Conservation (phyloP, 2,113 vertebrate genomes). For the Noturus placidus region DNA sequence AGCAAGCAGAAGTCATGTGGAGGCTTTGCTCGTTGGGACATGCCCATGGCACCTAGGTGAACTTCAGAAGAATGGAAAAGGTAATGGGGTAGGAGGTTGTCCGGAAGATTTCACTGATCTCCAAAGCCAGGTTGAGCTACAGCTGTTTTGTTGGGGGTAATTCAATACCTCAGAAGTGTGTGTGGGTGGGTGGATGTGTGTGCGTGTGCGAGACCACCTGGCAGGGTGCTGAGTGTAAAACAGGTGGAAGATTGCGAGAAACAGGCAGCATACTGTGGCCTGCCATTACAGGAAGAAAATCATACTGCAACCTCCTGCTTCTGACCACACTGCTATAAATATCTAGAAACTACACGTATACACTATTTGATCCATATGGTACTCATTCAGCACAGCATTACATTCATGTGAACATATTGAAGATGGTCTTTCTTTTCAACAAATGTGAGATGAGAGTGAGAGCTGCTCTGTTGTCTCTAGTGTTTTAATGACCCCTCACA, state of each 20-base stretch:
- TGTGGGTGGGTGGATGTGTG: constrained; percentile 34
- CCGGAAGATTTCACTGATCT: background rate
- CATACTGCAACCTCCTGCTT: constrained; percentile 30
- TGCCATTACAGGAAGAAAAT: constrained; percentile 42
- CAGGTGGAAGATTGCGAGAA: constrained; percentile 61
- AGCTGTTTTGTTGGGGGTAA: constrained; percentile 62
- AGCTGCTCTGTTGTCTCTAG: constrained; percentile 11
- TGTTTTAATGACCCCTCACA: constrained; percentile 32
- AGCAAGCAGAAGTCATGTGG: background rate
- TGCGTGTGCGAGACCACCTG: constrained; percentile 66
- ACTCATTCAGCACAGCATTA: background rate
- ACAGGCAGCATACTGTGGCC: constrained; percentile 11
- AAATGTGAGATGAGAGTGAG: background rate
- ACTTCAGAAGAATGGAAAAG: background rate
- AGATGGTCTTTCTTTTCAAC: background rate
- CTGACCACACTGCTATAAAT: constrained; percentile 32
- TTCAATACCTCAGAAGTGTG: constrained; percentile 59
- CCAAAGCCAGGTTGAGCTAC: constrained; percentile 36
- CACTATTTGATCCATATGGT: background rate
- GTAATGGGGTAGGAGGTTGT: background rate
- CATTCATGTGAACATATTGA: background rate
- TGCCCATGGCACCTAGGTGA: background rate
- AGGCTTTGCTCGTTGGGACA: background rate
- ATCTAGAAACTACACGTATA: background rate
- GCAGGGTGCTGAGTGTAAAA: constrained; percentile 61